Evolutionary conservation across 2,888 invertebrate genomes (phyloP).

Genomic region (Tortricodes alternella): DNA sequence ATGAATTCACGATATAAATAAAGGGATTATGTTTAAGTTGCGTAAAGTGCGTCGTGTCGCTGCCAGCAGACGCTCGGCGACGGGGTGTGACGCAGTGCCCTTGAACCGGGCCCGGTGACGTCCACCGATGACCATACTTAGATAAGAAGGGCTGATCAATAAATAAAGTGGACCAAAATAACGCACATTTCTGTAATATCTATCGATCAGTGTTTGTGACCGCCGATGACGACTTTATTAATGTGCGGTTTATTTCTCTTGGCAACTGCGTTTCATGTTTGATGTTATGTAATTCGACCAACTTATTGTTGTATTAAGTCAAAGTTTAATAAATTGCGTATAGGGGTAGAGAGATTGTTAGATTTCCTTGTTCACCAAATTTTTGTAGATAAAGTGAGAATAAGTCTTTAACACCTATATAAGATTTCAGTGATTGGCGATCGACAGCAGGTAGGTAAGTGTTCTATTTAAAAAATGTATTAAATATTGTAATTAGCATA

Average conservation of each 20-base stretch:
- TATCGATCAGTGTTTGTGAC: conserved; percentile 41
- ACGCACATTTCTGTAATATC: conserved; percentile 48
- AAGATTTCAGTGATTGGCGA: too few species aligned
- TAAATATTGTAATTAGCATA: conserved; percentile 50
- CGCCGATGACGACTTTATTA: conserved; percentile 27
- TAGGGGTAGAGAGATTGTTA: too few species aligned
- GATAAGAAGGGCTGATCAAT: conserved; percentile 63
- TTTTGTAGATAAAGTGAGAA: too few species aligned
- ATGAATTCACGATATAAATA: too few species aligned
- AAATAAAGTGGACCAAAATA: conserved; percentile 52
- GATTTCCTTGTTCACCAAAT: too few species aligned
- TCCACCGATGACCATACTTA: conserved; percentile 52
- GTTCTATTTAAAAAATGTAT: background rate
- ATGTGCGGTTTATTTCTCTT: background rate
- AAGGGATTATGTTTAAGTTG: conserved; percentile 17
- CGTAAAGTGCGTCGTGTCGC: conserved; percentile 28
- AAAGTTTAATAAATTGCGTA: too few species aligned
- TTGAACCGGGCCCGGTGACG: conserved; percentile 54
- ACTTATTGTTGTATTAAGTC: too few species aligned
- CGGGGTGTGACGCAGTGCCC: conserved; percentile 58
- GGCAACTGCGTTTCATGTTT: background rate
- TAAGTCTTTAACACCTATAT: too few species aligned
- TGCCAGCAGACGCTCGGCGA: conserved; percentile 37
- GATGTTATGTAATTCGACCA: background rate
- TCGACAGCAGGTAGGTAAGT: background rate